Evolutionary conservation across 2,888 invertebrate species (phyloP).

Genomic region (Papilio gigon): DNA sequence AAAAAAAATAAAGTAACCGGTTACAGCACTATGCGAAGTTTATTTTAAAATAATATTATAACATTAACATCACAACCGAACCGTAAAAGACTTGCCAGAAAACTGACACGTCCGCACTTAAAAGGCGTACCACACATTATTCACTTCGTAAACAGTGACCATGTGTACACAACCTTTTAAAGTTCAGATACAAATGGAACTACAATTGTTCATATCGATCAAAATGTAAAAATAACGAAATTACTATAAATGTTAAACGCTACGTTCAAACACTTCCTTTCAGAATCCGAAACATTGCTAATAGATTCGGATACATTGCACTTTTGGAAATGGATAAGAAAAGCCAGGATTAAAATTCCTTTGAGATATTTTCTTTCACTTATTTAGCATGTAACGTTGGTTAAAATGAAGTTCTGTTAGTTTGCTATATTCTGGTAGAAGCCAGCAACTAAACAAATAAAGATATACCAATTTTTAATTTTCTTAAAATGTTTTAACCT

Average conservation of each 20-base stretch:
- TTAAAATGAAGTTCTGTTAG: no score
- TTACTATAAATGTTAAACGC: background rate
- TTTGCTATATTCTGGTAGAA: no score
- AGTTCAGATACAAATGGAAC: slow-evolving; percentile 10
- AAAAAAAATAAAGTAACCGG: slow-evolving; percentile 11
- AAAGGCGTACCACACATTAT: slow-evolving; percentile 36
- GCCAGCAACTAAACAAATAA: no score
- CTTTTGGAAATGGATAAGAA: background rate
- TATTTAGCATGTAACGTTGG: no score
- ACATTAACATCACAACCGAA: slow-evolving; percentile 40
- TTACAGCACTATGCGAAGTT: slow-evolving; percentile 13
- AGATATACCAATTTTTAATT: no score
- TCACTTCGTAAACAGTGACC: slow-evolving; percentile 38
- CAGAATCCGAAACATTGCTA: background rate
- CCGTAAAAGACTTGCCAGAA: slow-evolving; percentile 40
- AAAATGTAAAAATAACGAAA: background rate
- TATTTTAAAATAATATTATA: slow-evolving; percentile 36
- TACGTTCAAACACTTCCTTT: background rate
- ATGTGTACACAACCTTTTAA: slow-evolving; percentile 33
- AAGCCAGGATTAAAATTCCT: no score
- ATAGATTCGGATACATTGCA: background rate
- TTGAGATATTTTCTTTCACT: no score
- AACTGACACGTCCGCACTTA: slow-evolving; percentile 40
- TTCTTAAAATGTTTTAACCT: no score
- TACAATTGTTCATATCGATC: background rate